Evolutionary conservation across 2,113 vertebrate species (phyloP).

Genomic region (Spheniscus mendiculus): DNA sequence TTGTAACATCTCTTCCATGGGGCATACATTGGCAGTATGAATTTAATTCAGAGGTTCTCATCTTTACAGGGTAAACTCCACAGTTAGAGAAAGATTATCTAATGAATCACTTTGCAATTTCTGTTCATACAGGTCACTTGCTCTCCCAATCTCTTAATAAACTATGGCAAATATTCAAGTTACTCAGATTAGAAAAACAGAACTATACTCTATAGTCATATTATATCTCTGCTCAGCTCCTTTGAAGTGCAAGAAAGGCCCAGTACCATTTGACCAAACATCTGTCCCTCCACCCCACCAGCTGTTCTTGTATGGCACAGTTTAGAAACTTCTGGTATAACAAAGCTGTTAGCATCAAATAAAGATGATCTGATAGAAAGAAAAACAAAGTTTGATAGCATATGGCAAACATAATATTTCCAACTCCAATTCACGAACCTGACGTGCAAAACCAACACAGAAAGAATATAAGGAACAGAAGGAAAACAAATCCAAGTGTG

Average conservation of each 20-base stretch:
- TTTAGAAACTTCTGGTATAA: constrained; percentile 27
- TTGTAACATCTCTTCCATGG: not conserved
- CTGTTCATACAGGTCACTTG: not conserved
- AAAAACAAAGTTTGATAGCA: constrained; percentile 43
- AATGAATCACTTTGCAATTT: not conserved
- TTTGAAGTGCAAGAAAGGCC: constrained; percentile 44
- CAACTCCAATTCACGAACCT: not conserved
- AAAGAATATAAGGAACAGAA: not conserved
- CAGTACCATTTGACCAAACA: constrained; percentile 58
- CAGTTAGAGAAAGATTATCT: not conserved
- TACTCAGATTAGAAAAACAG: not conserved
- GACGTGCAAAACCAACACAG: not conserved
- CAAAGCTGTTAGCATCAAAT: constrained; percentile 54
- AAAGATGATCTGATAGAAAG: constrained; percentile 24
- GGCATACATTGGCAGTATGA: not conserved
- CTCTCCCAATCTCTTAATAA: not conserved
- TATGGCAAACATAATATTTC: constrained; percentile 21
- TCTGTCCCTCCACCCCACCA: constrained; percentile 60
- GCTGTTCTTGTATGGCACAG: constrained; percentile 18
- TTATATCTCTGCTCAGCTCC: not conserved
- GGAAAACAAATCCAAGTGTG: not conserved
- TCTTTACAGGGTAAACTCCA: not conserved
- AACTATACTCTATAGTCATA: not conserved
- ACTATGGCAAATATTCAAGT: constrained; percentile 19
- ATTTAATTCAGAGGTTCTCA: not conserved